Base-by-base conservation (phyloP, 2,797 vertebrate genomes). In the Dendrocincla fuliginosa region DNA sequence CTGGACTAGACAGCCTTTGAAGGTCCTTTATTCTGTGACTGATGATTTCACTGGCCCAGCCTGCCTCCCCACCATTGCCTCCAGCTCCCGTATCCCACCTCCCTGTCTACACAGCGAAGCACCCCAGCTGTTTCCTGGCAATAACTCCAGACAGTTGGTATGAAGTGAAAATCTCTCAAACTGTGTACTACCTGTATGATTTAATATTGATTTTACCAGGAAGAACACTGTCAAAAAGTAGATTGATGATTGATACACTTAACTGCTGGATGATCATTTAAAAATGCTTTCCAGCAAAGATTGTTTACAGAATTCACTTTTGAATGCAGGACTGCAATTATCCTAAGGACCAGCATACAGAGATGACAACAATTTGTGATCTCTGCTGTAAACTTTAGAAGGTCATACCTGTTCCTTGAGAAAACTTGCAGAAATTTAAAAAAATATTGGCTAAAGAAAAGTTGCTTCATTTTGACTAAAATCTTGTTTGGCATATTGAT, bases 201-300 rank as follows among this genome's bases (percentile, higher is more conserved):
- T 93, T 79, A 47, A 49, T 55, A 79, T 33, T 69, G 52, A 91
- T 93, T 87, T 92, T 92, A 52, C 41, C 8, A 41, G 59, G 49
- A 89, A 80, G 56, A 94, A 80, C 44, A 25, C 30, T 70, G 68
- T 74, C 81, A 85, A 84, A 87, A 92, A 41, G 20, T 25, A 52
- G 70, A 32, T 30, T 85, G 56, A 57, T 79, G 86, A 82, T 28
- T 93, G 78, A 82, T 76, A 74, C 25, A 30, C 33, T 84, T 56
- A 84, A 70, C 50, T 78, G 35, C 49, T 47, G 67, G 64, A 80
- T 91, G 60, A 91, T 86, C 17, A 52, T 87, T 92, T 87, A 30
- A 84, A 94, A 90, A 59, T 3, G 3, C 39, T 93, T 94, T 93
- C 63, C 60, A 84, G 50, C 55, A 82, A 95, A 82, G 33, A 55